phyloP scores from a whole-genome alignment of 1,140 invertebrate species.

The Cyrtorhinus lividipennis region DNA sequence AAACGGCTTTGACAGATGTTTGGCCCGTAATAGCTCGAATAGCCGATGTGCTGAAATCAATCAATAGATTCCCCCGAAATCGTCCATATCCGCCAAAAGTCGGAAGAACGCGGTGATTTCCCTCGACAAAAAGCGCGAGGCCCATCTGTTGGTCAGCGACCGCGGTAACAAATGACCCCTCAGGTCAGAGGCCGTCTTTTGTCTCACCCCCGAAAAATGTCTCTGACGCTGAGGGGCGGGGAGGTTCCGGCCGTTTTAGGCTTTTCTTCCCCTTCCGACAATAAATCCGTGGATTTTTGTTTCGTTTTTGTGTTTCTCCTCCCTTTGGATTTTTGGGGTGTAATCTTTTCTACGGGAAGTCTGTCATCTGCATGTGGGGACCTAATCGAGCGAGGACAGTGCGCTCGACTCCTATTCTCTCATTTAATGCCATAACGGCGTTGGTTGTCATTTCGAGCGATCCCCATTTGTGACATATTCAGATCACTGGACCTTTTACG shows the following conservation, averaged over 20 bases:
- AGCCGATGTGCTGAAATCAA: not conserved
- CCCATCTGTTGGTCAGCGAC: slow-evolving; percentile 7
- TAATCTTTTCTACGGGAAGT: not conserved
- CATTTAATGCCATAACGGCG: not conserved
- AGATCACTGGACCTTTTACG: too few relatives aligned
- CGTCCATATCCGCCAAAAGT: not conserved
- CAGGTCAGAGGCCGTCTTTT: not conserved
- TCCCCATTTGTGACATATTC: too few relatives aligned
- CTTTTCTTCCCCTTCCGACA: not conserved
- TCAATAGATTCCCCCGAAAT: not conserved
- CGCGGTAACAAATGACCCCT: slow-evolving; percentile 6
- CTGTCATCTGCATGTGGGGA: slow-evolving; percentile 2
- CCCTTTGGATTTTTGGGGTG: not conserved
- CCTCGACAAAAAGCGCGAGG: not conserved
- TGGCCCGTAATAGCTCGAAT: not conserved
- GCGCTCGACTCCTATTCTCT: not conserved
- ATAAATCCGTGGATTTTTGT: not conserved
- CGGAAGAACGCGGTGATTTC: not conserved
- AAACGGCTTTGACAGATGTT: not conserved
- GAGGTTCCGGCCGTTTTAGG: not conserved
- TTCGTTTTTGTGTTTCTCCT: not conserved
- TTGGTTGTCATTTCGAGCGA: too few relatives aligned
- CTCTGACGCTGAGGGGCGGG: not conserved
- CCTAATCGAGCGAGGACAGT: not conserved
- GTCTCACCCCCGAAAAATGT: not conserved